A percentile compares a stretch with the other conserved stretches of the same genome.
These are phyloP conservation scores for Polypedilum pembai DNA, from an alignment of 1,140 invertebrate species.

Conservation along the genomic window DNA sequence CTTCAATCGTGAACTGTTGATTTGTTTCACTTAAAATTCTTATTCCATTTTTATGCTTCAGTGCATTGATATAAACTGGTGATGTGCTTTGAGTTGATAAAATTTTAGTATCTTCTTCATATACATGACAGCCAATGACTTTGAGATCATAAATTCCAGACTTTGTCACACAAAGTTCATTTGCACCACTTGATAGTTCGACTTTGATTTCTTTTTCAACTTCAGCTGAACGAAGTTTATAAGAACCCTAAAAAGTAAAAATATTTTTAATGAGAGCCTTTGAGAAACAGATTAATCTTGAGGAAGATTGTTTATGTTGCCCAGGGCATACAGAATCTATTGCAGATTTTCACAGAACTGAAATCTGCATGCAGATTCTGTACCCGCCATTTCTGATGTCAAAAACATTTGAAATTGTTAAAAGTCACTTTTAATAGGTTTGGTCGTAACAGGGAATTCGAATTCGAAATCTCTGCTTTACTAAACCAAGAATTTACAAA, in stretches of 20 bases:
- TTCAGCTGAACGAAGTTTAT: slow-evolving; percentile 33
- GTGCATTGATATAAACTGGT: slow-evolving; percentile 41
- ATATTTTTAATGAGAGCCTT: too few relatives aligned
- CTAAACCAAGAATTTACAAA: too few relatives aligned
- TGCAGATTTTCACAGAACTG: too few relatives aligned
- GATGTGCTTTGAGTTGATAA: slow-evolving; percentile 39
- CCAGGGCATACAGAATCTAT: too few relatives aligned
- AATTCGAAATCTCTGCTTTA: too few relatives aligned
- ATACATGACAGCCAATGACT: slow-evolving; percentile 76
- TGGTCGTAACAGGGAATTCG: too few relatives aligned
- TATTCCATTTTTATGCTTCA: slow-evolving; percentile 46
- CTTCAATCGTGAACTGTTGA: slow-evolving; percentile 40
- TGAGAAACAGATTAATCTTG: too few relatives aligned
- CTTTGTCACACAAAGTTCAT: slow-evolving; percentile 58
- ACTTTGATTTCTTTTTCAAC: slow-evolving; percentile 30
- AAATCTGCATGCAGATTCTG: too few relatives aligned
- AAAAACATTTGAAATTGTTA: too few relatives aligned
- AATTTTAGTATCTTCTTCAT: slow-evolving; percentile 45
- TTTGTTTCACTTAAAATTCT: slow-evolving; percentile 42
- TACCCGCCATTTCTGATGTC: too few relatives aligned
- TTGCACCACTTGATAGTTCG: slow-evolving; percentile 44
- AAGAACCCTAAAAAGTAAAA: slow-evolving; percentile 33
- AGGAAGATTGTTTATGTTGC: too few relatives aligned
- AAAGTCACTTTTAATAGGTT: too few relatives aligned
- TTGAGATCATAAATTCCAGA: slow-evolving; percentile 66